phyloP scores from a whole-genome alignment of 2,113 vertebrate species.

The Merops nubicus region DNA sequence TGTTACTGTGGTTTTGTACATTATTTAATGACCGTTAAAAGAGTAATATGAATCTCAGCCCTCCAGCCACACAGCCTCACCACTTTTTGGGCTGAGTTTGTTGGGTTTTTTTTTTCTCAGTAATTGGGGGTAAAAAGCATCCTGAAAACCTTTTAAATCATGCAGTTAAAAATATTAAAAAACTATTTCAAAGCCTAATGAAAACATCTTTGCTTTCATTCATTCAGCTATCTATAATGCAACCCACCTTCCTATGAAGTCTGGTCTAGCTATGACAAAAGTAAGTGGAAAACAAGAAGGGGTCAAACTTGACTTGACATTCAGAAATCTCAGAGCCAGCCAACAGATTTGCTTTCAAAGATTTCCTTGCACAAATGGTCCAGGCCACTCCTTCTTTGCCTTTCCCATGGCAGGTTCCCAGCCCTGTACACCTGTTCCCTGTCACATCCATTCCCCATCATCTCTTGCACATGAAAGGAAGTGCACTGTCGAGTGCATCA shows the following conservation, averaged over 20 bases:
- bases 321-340: not conserved
- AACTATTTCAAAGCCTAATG: not conserved
- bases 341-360: not conserved
- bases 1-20: slow-evolving; percentile 4
- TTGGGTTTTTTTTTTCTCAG: not conserved
- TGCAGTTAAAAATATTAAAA: not conserved
- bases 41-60: not conserved
- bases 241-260: not conserved
- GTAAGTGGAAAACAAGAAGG: not conserved
- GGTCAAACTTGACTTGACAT: not conserved
- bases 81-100: too few species aligned
- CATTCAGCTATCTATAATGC: not conserved
- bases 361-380: not conserved
- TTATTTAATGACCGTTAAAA: slow-evolving; percentile 36
- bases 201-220: not conserved
- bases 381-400: not conserved
- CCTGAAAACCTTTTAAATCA: not conserved
- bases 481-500: accelerated
- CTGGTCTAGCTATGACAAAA: not conserved
- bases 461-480: accelerated
- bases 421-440: not conserved
- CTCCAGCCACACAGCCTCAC: not conserved
- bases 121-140: not conserved
- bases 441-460: not conserved
- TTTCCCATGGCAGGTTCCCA: not conserved